phyloP scores from a whole-genome alignment of 2,888 invertebrate genomes.

The Heliconius ismenius region DNA sequence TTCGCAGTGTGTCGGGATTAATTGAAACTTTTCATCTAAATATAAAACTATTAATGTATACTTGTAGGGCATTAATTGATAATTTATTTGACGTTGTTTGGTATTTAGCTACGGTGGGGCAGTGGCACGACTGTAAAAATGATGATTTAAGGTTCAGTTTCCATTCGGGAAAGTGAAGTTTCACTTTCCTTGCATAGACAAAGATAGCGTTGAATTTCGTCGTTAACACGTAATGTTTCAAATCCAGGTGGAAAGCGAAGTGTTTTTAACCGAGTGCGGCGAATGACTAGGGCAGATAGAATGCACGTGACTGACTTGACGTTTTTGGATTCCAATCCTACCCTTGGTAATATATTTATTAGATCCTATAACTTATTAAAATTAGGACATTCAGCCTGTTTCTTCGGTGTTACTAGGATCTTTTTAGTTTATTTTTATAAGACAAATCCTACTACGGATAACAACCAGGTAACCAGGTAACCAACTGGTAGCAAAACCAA shows the following conservation, averaged over 20 bases:
- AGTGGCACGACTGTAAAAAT: not conserved
- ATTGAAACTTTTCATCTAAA: slow-evolving; percentile 24
- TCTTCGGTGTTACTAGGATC: no score
- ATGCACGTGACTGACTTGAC: not conserved
- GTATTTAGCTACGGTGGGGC: not conserved
- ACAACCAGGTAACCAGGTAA: no score
- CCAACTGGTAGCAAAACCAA: not conserved
- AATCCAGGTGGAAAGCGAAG: no score
- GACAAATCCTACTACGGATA: no score
- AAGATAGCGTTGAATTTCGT: no score
- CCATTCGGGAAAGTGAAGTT: no score
- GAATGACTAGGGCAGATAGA: not conserved
- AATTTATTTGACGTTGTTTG: slow-evolving; percentile 6
- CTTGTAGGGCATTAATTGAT: not conserved
- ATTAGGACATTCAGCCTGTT: not conserved
- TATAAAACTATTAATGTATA: slow-evolving; percentile 22
- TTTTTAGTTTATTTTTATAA: no score
- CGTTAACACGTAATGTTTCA: no score
- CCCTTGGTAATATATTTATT: not conserved
- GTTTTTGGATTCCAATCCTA: not conserved
- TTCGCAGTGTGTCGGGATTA: slow-evolving; percentile 20
- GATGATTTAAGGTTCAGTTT: not conserved
- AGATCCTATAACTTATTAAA: not conserved
- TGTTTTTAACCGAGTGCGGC: no score
- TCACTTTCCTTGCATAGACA: no score